These are phyloP conservation scores for Dendrolimus kikuchii DNA, from an alignment of 1,140 invertebrate species.

Conservation along the genomic window DNA sequence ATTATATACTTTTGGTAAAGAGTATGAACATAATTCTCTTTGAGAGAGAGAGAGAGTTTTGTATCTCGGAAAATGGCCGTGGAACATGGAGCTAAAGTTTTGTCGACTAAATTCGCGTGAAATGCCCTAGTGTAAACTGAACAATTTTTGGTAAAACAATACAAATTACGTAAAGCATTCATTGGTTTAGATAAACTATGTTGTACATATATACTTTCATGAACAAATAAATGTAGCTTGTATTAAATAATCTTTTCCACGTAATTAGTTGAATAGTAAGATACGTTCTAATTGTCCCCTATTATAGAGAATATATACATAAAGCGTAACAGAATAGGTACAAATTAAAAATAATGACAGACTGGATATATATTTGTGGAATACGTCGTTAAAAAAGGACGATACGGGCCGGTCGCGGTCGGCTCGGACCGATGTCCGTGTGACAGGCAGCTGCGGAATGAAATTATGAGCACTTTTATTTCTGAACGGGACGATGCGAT, in stretches of 20 bases:
- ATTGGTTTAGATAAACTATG: too few relatives aligned
- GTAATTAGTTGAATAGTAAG: neutral
- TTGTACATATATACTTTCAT: too few relatives aligned
- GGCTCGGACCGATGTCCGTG: slow-evolving; percentile 42
- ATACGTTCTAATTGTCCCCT: neutral
- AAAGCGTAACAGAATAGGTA: slow-evolving; percentile 31
- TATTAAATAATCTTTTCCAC: neutral
- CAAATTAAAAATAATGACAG: slow-evolving; percentile 64
- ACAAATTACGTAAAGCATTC: too few relatives aligned
- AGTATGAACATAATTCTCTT: too few relatives aligned
- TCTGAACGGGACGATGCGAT: slow-evolving; percentile 12
- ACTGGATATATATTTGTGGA: slow-evolving; percentile 50
- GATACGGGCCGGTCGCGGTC: slow-evolving; percentile 21
- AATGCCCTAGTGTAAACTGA: too few relatives aligned
- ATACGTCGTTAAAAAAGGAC: slow-evolving; percentile 53
- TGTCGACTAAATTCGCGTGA: too few relatives aligned
- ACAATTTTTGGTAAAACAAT: too few relatives aligned
- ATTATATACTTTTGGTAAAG: too few relatives aligned
- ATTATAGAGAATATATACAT: slow-evolving; percentile 11
- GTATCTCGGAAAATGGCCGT: too few relatives aligned
- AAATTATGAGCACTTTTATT: slow-evolving; percentile 70
- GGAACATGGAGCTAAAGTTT: too few relatives aligned
- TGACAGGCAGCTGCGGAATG: slow-evolving; percentile 66
- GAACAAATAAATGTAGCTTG: too few relatives aligned
- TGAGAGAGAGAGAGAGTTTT: too few relatives aligned